Percentiles rank a stretch among this genome's conserved stretches.
These are phyloP conservation scores for Cephus nigrinus DNA, from an alignment of 2,888 invertebrate species.

Conservation along the genomic window DNA sequence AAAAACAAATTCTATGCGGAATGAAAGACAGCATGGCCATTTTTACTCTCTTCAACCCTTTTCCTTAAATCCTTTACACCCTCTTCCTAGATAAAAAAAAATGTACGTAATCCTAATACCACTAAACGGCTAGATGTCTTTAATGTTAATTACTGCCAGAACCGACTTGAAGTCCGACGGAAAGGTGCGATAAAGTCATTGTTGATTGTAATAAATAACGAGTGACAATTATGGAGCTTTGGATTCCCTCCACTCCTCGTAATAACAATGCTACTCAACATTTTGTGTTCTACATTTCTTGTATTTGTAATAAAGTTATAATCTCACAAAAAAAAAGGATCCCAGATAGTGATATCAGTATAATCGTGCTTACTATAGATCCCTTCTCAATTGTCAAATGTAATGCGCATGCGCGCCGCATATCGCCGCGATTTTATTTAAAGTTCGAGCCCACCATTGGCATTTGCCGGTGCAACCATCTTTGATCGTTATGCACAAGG, in stretches of 20 bases:
- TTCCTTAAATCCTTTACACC: background rate
- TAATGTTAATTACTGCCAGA: background rate
- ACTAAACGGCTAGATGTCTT: background rate
- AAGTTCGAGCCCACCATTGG: slow-evolving; percentile 1
- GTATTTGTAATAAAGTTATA: slow-evolving; percentile 30
- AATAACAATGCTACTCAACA: background rate
- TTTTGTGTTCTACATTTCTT: slow-evolving; percentile 12
- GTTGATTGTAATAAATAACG: background rate
- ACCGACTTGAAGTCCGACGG: background rate
- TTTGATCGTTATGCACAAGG: slow-evolving; percentile 43
- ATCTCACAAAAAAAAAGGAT: background rate
- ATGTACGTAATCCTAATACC: background rate
- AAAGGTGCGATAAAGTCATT: background rate
- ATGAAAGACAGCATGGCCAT: background rate
- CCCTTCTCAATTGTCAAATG: background rate
- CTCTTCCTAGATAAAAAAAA: background rate
- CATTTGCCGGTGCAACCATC: slow-evolving; percentile 3
- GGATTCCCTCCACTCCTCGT: background rate
- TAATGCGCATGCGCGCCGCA: background rate
- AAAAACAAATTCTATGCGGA: background rate
- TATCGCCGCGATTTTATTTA: background rate
- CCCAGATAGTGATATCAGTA: background rate
- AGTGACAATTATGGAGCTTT: background rate
- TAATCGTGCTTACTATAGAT: slow-evolving; percentile 5
- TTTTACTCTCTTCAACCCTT: background rate